Evolutionary conservation across 1,140 invertebrate species (phyloP), one percentile per base, ranked within the genome.

Genomic region (Semibalanus balanoides): DNA sequence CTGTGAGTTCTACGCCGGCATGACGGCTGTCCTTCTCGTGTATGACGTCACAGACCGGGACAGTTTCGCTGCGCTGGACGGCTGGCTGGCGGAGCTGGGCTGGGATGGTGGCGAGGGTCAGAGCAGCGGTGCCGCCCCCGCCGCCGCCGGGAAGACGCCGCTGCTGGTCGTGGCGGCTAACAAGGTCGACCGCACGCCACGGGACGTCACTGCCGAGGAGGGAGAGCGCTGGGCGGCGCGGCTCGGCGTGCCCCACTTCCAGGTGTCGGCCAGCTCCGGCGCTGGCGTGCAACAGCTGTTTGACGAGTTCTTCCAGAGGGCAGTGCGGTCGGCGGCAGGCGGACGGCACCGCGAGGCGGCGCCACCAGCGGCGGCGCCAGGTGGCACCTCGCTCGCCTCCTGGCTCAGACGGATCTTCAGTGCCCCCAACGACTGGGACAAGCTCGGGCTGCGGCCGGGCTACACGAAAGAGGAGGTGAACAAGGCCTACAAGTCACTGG

Each of bases 261-360:
- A 78, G 17, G 79, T 78, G n/a, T 79, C 79, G 31, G 78, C 79
- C 31, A 78, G 78, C 70, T 74, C 78, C 1, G 79, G 79, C 28
- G 76, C 69, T 35, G 77, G 77, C 30, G 76, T 80, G 31, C 74
- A 74, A 3, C 77, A 79, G 75, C 80, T 74, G 28, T 79, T 79
- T 79, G 86, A 84, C 77, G 85, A 86, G 76, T 85, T 86, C 64
- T 82, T 86, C 14, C 86, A 85, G 79, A 84, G 83, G 79, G 82
- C 85, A 0, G 86, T 85, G 79, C 80, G 85, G 31, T 81, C 82
- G 43, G 80, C 86, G 69, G 85, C 86, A 19, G 83, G 85, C 3
- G 78, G 86, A 17, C 81, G 86, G 22, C 86, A 86, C 79, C 86
- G 85, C 1, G 86, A 86, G 79, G 86, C 86, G 79, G 86, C 82